Conservation (phyloP, 2,113 vertebrate species). For the Otocyon megalotis region DNA sequence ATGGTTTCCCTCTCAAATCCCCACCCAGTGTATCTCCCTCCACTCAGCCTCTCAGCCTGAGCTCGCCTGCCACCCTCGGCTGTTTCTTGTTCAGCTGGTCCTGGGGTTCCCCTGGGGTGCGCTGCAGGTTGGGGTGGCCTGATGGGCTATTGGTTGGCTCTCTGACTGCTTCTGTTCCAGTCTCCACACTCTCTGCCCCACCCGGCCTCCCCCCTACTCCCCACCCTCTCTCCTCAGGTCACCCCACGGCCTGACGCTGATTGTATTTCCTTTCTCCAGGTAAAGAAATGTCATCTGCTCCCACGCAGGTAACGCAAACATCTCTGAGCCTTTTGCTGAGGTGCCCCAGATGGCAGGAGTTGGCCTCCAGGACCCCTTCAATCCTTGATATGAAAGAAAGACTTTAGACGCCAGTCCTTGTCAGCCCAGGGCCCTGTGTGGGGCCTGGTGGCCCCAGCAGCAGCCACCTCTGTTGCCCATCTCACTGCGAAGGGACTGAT, state of each 20-base stretch:
- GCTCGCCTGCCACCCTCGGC: not conserved
- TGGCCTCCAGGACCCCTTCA: not conserved
- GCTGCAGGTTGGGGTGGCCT: not conserved
- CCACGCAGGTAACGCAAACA: constrained; percentile 71
- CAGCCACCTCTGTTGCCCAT: not conserved
- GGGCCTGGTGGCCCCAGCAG: not conserved
- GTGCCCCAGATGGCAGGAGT: not conserved
- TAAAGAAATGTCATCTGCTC: constrained; percentile 36
- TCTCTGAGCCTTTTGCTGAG: not conserved
- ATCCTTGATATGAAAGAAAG: not conserved
- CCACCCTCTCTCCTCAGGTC: not conserved
- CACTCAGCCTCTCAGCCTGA: not conserved
- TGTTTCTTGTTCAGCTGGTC: not conserved
- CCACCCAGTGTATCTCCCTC: not conserved
- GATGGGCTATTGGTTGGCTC: not conserved
- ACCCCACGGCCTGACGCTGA: not conserved
- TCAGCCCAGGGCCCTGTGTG: rapidly evolving
- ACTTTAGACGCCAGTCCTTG: not conserved
- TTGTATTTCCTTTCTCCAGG: constrained; percentile 73
- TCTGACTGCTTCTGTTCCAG: not conserved
- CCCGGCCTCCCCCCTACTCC: not conserved
- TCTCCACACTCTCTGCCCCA: not conserved
- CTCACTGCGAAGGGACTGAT: not conserved
- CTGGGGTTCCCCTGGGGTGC: not conserved
- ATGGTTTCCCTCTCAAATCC: not conserved